phyloP scores from a whole-genome alignment of 2,113 vertebrate genomes.

The Ia io region DNA sequence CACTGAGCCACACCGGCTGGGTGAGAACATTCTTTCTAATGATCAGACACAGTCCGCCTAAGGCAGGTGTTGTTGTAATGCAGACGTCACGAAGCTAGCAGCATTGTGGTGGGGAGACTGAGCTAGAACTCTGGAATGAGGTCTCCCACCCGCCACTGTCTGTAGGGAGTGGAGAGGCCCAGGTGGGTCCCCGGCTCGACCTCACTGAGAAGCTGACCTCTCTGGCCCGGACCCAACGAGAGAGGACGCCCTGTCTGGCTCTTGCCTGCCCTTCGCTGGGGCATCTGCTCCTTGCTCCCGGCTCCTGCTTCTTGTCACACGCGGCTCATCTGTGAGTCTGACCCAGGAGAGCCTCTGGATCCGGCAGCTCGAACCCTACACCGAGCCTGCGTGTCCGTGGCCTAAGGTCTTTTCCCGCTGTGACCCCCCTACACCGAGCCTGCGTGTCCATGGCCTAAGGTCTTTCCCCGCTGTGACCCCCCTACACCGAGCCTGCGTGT shows the following conservation, averaged over 20 bases:
- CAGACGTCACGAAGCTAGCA: background rate
- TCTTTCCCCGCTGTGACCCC: background rate
- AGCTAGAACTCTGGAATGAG: background rate
- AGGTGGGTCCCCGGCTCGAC: accelerated
- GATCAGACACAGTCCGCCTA: background rate
- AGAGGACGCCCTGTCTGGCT: background rate
- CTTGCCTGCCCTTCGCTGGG: background rate
- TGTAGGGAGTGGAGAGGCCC: background rate
- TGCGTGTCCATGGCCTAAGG: too few relatives aligned
- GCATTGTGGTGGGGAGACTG: background rate
- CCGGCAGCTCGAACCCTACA: too few relatives aligned
- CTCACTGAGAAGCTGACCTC: background rate
- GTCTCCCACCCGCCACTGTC: accelerated
- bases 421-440: background rate
- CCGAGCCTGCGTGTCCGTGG: background rate
- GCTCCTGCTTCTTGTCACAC: accelerated
- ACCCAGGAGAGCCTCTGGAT: too few relatives aligned
- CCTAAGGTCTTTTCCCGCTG: background rate
- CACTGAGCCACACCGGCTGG: too few relatives aligned
- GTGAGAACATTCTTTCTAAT: background rate
- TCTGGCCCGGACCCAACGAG: background rate
- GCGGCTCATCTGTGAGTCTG: background rate
- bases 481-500: background rate
- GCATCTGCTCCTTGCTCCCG: background rate
- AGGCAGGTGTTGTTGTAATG: background rate